phyloP scores from a whole-genome alignment of 2,797 vertebrate species.

The Poecilia gillii region DNA sequence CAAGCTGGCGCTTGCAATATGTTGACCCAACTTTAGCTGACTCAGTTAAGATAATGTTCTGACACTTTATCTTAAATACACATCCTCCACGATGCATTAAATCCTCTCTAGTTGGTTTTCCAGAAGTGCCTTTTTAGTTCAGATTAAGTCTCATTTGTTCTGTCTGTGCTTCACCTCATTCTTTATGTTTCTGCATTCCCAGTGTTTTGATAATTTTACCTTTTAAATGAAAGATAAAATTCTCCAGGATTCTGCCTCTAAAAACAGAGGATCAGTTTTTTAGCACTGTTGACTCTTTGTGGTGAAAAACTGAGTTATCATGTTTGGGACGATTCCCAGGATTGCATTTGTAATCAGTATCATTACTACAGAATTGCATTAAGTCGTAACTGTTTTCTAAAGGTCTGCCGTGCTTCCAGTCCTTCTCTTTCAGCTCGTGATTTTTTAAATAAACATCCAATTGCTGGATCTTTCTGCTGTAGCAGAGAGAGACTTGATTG shows the following conservation, averaged over 20 bases:
- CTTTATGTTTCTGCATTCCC: too few relatives aligned
- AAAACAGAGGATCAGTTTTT: not conserved
- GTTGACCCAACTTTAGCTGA: too few relatives aligned
- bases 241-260: not conserved
- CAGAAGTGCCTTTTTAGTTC: too few relatives aligned
- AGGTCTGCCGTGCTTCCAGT: not conserved
- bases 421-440: not conserved
- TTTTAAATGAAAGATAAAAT: too few relatives aligned
- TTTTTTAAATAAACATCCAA: not conserved
- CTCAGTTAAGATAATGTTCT: too few relatives aligned
- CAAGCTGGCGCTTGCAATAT: not conserved
- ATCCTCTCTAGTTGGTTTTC: too few relatives aligned
- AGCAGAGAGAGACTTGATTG: not conserved
- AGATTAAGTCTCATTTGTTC: too few relatives aligned
- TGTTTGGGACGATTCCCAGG: not conserved
- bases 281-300: not conserved
- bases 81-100: too few relatives aligned
- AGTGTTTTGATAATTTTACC: too few relatives aligned
- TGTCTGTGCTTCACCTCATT: too few relatives aligned
- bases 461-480: not conserved
- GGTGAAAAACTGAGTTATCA: not conserved
- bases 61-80: too few relatives aligned
- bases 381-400: not conserved
- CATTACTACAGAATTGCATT: not conserved
- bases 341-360: not conserved